Conservation (phyloP, 2,888 invertebrate genomes). For the Sceliomorpha sp. region DNA sequence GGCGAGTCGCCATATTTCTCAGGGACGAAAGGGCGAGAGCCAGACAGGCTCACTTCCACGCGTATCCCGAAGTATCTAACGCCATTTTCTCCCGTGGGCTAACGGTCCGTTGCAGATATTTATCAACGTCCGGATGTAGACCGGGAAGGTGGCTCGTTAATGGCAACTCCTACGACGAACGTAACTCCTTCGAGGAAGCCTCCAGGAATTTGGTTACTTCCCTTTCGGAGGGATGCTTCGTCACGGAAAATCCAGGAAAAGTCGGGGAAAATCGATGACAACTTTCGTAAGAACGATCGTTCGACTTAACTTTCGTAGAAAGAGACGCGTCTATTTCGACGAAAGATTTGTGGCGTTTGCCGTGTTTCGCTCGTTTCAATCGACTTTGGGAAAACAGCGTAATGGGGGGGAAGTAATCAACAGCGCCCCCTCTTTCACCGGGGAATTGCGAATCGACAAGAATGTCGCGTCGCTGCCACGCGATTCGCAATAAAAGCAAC, state of each 20-base stretch:
- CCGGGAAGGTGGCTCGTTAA: slow-evolving; percentile 54
- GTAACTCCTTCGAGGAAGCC: slow-evolving; percentile 54
- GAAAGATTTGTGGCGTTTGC: too few species aligned
- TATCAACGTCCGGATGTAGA: slow-evolving; percentile 58
- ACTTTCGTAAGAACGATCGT: slow-evolving; percentile 46
- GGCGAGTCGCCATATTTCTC: slow-evolving; percentile 54
- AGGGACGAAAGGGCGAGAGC: slow-evolving; percentile 38
- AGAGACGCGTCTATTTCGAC: too few species aligned
- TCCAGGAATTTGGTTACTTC: slow-evolving; percentile 36
- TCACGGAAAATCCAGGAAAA: too few species aligned
- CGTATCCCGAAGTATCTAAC: slow-evolving; percentile 37
- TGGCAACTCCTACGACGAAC: slow-evolving; percentile 47
- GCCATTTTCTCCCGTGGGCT: slow-evolving; percentile 48
- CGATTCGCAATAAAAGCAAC: too few species aligned
- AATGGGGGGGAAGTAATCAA: too few species aligned
- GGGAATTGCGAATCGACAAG: too few species aligned
- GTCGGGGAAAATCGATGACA: slow-evolving; percentile 10
- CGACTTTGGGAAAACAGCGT: too few species aligned
- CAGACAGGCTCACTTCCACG: slow-evolving; percentile 36
- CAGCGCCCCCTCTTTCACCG: too few species aligned
- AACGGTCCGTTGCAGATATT: slow-evolving; percentile 58
- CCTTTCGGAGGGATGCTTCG: too few species aligned
- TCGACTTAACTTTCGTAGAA: slow-evolving; percentile 16
- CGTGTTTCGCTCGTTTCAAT: too few species aligned
- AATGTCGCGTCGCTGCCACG: too few species aligned